phyloP scores from a whole-genome alignment of 2,888 invertebrate genomes.

The Scaeva pyrastri region DNA sequence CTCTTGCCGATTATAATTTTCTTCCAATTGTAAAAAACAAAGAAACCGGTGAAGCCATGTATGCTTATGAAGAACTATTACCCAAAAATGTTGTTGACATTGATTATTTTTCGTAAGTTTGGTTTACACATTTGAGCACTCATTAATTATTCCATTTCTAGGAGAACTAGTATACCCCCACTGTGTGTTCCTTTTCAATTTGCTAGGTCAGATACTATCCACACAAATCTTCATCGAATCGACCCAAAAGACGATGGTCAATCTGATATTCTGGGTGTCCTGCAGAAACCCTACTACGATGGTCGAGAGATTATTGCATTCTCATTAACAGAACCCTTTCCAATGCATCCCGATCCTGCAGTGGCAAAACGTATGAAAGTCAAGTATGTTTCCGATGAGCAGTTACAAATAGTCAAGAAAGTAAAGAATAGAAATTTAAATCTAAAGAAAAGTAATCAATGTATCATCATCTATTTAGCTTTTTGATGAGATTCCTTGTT shows the following conservation, averaged over 20 bases:
- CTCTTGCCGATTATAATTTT: conserved; percentile 96
- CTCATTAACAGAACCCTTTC: conserved; percentile 86
- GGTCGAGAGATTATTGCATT: conserved; percentile 88
- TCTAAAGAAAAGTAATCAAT: not conserved
- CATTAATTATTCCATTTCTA: conserved; percentile 21
- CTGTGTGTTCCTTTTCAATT: conserved; percentile 92
- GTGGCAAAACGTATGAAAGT: conserved; percentile 86
- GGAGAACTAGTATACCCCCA: conserved; percentile 84
- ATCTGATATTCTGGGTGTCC: conserved; percentile 84
- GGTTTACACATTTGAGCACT: not conserved
- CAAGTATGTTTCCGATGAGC: conserved; percentile 84
- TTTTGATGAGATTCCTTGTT: conserved; percentile 94
- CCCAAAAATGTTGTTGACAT: conserved; percentile 85
- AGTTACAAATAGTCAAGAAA: conserved; percentile 85
- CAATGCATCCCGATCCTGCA: conserved; percentile 86
- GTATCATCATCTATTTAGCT: conserved; percentile 83
- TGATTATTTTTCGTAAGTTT: conserved; percentile 86
- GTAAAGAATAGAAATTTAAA: conserved; percentile 75
- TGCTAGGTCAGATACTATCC: conserved; percentile 89
- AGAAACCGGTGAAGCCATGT: conserved; percentile 84
- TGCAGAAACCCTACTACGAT: conserved; percentile 85
- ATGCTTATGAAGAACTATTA: conserved; percentile 87
- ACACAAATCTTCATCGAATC: conserved; percentile 80
- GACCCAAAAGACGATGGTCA: conserved; percentile 83
- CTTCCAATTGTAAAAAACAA: conserved; percentile 88